phyloP scores from a whole-genome alignment of 1,140 invertebrate genomes.

The Zeugodacus cucurbitae region DNA sequence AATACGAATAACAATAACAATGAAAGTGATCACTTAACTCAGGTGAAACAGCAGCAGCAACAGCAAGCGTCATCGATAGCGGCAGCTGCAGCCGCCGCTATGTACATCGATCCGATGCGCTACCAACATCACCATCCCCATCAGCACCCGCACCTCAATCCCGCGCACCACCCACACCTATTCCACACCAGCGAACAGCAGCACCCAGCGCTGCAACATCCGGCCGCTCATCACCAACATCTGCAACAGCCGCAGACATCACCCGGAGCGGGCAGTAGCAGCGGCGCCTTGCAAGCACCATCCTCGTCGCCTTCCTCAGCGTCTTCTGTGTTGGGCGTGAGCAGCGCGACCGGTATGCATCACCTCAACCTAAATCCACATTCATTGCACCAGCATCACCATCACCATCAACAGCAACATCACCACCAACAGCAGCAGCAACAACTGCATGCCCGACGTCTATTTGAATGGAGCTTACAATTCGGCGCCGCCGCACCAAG shows the following conservation, averaged over 20 bases:
- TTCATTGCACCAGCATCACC: slow-evolving; percentile 61
- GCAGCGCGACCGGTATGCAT: slow-evolving; percentile 50
- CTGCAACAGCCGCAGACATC: slow-evolving; percentile 55
- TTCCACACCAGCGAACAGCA: slow-evolving; percentile 64
- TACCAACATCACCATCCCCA: slow-evolving; percentile 63
- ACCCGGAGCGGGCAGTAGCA: slow-evolving; percentile 56
- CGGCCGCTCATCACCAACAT: slow-evolving; percentile 53
- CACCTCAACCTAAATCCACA: slow-evolving; percentile 58
- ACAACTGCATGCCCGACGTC: slow-evolving; percentile 62
- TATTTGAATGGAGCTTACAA: slow-evolving; percentile 65
- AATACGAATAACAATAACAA: slow-evolving; percentile 54
- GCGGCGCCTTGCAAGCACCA: slow-evolving; percentile 56
- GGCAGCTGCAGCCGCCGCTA: slow-evolving; percentile 64
- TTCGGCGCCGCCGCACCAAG: slow-evolving; percentile 63
- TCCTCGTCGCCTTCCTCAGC: slow-evolving; percentile 59
- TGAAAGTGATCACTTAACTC: slow-evolving; percentile 53
- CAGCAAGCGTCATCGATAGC: slow-evolving; percentile 62
- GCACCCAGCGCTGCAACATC: slow-evolving; percentile 53
- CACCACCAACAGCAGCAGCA: slow-evolving; percentile 66
- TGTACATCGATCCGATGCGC: slow-evolving; percentile 66
- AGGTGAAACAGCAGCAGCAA: slow-evolving; percentile 54
- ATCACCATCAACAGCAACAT: slow-evolving; percentile 60
- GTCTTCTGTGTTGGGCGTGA: slow-evolving; percentile 50
- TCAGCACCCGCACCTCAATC: slow-evolving; percentile 64
- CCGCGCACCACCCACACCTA: slow-evolving; percentile 65